Evolutionary conservation across 1,140 invertebrate species (phyloP), one percentile per base, ranked within the genome.

Genomic region (Drosophila bipectinata): DNA sequence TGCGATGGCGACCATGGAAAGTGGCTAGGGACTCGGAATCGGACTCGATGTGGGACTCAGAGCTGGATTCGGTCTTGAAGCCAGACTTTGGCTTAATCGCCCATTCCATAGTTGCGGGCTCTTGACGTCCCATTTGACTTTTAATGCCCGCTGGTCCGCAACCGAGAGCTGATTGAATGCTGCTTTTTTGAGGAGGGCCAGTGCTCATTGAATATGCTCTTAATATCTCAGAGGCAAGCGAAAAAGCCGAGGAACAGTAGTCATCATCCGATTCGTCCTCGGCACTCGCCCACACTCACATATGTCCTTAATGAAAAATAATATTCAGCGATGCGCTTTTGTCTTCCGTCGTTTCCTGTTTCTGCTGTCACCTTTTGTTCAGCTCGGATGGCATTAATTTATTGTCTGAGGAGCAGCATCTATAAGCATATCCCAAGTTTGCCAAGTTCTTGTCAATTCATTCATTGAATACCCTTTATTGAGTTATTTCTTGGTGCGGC

Each of bases 401-500:
- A 87, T 85, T 78, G 76, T 83, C 66, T 34, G 60, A 59, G 37
- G 51, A 37, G 53, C 60, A 67, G 76, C 62, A 69, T 88, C 48
- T 69, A 75, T 68, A 51, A 53, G 69, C 75, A 73, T 67, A 76
- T 77, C 78, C 75, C 53, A 72, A 82, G 74, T 88, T 82, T 83
- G 75, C 83, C 83, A 88, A 88, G 54, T 77, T 66, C 77, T 87
- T 85, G 82, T 87, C 82, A 73, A 73, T 81, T 79, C 66, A 78
- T 68, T 79, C 66, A 78, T 68, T 60, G 62, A 64, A 56, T 85
- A 66, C 45, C 60, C 52, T 77, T 80, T 77, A 80, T 85, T 80
- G 77, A 85, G 77, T 74, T 77, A 85, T 85, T 85, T 62, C 64
- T 74, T 64, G 61, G 69, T 81, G 59, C 52, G 49, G 61, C 53